Evolutionary conservation across 2,113 vertebrate species (phyloP).

Genomic region (Ameiurus melas): DNA sequence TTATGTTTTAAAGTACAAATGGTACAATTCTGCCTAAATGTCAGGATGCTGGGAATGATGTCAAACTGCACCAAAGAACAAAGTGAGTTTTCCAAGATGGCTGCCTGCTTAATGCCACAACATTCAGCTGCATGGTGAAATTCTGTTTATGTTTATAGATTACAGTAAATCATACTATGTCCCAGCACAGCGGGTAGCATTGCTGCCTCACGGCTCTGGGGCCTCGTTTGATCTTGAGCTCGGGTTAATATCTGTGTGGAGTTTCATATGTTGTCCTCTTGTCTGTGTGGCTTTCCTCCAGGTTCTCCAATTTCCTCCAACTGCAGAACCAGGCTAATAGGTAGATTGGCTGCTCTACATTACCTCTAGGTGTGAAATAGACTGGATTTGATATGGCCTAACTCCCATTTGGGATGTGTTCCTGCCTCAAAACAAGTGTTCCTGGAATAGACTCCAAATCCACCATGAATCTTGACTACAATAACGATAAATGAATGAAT

Average conservation of each 20-base stretch:
- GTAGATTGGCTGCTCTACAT: neutral
- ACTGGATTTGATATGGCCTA: neutral
- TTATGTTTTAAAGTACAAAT: neutral
- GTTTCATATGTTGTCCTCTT: neutral
- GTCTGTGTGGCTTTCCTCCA: neutral
- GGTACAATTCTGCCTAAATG: neutral
- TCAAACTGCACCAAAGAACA: neutral
- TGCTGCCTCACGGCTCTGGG: neutral
- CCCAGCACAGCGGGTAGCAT: neutral
- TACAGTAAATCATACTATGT: neutral
- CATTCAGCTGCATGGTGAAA: neutral
- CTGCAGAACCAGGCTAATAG: neutral
- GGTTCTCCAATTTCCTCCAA: neutral
- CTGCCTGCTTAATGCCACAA: neutral
- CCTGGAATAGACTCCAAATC: neutral
- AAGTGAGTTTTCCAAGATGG: slow-evolving; percentile 3
- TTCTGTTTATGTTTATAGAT: slow-evolving; percentile 10
- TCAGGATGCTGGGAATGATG: neutral
- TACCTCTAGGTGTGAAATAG: slow-evolving; percentile 9
- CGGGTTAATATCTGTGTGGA: neutral
- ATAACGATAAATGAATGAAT: neutral
- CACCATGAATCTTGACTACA: neutral
- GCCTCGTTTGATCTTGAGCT: neutral
- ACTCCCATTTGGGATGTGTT: neutral
- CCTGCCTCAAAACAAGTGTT: neutral